Evolutionary conservation across 2,113 vertebrate genomes (phyloP).

Genomic region (Echinops telfairi): DNA sequence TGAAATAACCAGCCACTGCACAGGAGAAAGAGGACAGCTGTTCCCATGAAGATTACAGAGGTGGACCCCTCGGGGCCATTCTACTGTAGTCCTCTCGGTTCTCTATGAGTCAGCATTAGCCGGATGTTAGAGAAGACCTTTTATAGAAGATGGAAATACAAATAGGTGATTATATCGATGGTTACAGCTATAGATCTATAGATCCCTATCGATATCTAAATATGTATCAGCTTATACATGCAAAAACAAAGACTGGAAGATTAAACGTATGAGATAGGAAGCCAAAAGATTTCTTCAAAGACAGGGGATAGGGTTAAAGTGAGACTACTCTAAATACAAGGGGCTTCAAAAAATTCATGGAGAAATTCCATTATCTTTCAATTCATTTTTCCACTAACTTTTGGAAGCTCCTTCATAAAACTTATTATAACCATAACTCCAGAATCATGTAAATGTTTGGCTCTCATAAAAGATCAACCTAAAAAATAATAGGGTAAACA

Average conservation of each 20-base stretch:
- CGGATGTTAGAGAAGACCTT: background rate
- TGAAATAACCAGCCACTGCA: too few relatives aligned
- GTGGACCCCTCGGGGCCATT: too few relatives aligned
- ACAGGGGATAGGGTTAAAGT: background rate
- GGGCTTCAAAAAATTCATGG: too few relatives aligned
- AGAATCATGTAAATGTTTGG: background rate
- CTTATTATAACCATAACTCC: constrained; percentile 40
- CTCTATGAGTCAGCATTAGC: too few relatives aligned
- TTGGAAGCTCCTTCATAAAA: background rate
- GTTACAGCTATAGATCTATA: background rate
- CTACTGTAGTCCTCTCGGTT: too few relatives aligned
- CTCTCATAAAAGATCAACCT: constrained; percentile 22
- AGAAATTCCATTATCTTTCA: too few relatives aligned
- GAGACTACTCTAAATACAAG: background rate
- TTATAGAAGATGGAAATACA: constrained; percentile 7
- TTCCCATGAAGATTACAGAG: too few relatives aligned
- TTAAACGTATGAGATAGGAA: background rate
- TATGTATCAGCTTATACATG: background rate
- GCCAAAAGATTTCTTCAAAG: background rate
- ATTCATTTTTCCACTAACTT: too few relatives aligned
- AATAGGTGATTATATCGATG: background rate
- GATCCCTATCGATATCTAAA: background rate
- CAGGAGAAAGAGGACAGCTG: too few relatives aligned
- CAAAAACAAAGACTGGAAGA: constrained; percentile 18
- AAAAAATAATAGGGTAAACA: constrained; percentile 49